These are phyloP conservation scores for Tryphoninae sp. DNA, from an alignment of 2,888 invertebrate species.

Conservation along the genomic window DNA sequence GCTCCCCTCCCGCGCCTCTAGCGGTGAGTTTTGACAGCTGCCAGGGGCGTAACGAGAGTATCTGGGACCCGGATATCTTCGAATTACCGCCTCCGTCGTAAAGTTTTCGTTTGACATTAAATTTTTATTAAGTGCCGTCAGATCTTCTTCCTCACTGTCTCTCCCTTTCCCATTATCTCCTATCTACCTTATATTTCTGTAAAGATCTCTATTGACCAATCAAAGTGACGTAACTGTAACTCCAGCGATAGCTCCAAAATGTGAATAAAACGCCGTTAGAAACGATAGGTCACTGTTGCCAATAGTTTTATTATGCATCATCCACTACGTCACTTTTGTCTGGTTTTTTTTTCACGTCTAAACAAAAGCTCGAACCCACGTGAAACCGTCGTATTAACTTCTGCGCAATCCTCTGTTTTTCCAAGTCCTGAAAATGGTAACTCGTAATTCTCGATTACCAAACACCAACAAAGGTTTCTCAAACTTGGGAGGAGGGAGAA, in stretches of 20 bases:
- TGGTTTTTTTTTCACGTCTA: neutral
- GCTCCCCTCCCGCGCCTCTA: conserved; percentile 47
- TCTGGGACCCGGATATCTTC: conserved; percentile 29
- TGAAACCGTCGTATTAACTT: no score
- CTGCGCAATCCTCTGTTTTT: neutral
- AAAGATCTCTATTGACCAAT: no score
- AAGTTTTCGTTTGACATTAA: neutral
- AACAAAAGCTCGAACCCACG: neutral
- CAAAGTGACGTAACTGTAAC: conserved; percentile 37
- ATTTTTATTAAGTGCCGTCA: conserved; percentile 23
- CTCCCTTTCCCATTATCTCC: conserved; percentile 23
- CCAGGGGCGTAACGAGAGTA: conserved; percentile 67
- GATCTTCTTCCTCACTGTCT: conserved; percentile 46
- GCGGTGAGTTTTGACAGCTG: conserved; percentile 73
- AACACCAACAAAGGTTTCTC: conserved; percentile 12
- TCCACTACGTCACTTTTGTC: neutral
- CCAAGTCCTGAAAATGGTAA: neutral
- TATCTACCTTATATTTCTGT: conserved; percentile 8
- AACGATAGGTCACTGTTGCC: neutral
- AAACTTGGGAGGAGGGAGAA: neutral
- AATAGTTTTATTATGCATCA: conserved; percentile 13
- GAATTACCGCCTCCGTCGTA: neutral
- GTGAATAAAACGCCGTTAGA: conserved; percentile 24
- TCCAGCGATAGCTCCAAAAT: conserved; percentile 13
- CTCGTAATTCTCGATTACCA: conserved; percentile 7